phyloP scores from a whole-genome alignment of 2,113 vertebrate species.

The Smithornis capensis region DNA sequence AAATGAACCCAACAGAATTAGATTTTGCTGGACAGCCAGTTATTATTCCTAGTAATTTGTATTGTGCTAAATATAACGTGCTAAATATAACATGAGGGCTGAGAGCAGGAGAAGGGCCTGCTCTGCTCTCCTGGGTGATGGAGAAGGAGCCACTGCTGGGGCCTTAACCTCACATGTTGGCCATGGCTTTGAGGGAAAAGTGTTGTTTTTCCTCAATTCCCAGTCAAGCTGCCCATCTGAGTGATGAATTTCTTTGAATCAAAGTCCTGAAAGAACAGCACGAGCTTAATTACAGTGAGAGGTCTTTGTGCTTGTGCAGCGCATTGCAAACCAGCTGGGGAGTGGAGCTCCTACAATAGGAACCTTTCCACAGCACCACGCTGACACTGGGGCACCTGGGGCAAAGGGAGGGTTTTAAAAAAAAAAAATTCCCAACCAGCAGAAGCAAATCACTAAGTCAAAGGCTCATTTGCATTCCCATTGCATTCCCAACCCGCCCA shows the following conservation, averaged over 20 bases:
- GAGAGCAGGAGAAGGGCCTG: background rate
- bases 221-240: background rate
- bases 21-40: background rate
- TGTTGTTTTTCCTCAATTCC: background rate
- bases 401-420: background rate
- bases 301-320: background rate
- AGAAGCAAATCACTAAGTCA: background rate
- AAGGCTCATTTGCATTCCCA: background rate
- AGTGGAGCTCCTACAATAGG: background rate
- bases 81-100: background rate
- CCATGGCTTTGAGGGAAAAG: fast-evolving
- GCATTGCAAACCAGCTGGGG: background rate
- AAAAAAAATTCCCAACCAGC: background rate
- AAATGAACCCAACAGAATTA: background rate
- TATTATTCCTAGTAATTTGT: background rate
- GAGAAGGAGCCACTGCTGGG: background rate
- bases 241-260: background rate
- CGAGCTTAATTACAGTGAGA: background rate
- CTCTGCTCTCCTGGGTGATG: fast-evolving
- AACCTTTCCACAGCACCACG: background rate
- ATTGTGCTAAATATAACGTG: background rate
- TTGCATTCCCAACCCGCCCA: background rate
- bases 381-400: background rate
- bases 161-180: fast-evolving
- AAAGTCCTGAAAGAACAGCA: background rate